Conservation (phyloP, 2,797 vertebrate genomes). For the Coccyzus lansbergi region DNA sequence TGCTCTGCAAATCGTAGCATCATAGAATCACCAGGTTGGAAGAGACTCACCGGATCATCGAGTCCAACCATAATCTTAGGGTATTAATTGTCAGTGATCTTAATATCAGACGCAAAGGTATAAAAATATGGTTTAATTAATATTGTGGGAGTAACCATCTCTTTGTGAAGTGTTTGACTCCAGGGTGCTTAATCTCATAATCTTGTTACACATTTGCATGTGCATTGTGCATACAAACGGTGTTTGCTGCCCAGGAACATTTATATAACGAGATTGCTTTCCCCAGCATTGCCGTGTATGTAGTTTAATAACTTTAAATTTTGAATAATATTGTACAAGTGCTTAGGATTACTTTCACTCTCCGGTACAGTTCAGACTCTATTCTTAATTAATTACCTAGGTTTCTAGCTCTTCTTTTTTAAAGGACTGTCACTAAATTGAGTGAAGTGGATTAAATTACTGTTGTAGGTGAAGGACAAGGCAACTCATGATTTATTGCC, state of each 20-base stretch:
- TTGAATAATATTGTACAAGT: background rate
- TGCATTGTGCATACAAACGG: background rate
- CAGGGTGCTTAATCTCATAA: background rate
- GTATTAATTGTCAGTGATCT: background rate
- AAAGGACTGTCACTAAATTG: background rate
- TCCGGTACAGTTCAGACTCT: background rate
- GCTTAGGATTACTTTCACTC: constrained; percentile 10
- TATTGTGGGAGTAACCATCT: background rate
- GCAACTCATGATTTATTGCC: constrained; percentile 26
- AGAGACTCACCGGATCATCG: too few relatives aligned
- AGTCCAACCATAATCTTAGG: too few relatives aligned
- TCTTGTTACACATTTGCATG: background rate
- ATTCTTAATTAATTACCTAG: constrained; percentile 34
- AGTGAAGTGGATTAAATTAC: constrained; percentile 47
- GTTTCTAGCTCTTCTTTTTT: constrained; percentile 9
- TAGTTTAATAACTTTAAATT: background rate
- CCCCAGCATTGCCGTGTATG: background rate
- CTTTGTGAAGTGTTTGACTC: background rate
- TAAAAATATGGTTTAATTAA: background rate
- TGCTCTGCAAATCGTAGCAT: background rate
- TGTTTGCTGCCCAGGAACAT: background rate
- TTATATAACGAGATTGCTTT: background rate
- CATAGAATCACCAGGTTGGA: too few relatives aligned
- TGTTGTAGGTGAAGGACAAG: constrained; percentile 47
- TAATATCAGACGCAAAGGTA: background rate